A percentile compares a stretch with the other conserved stretches of the same genome.
These are phyloP conservation scores for Phycodurus eques DNA, from an alignment of 2,113 vertebrate species.

Conservation along the genomic window DNA sequence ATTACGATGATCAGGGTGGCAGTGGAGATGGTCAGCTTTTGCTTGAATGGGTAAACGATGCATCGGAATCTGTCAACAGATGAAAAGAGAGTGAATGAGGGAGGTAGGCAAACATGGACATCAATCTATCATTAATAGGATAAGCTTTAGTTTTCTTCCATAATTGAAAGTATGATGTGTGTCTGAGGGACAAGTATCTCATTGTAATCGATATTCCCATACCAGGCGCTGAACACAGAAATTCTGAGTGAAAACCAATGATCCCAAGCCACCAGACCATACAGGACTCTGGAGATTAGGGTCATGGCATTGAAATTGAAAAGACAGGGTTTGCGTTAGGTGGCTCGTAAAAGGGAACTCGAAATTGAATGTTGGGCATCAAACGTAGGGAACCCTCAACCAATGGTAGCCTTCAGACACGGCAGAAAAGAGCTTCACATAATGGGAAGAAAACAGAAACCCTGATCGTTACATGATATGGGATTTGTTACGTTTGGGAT, in stretches of 20 bases:
- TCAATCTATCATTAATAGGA: background rate
- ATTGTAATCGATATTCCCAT: background rate
- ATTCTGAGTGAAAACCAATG: background rate
- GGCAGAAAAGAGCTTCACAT: too few species aligned
- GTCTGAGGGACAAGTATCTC: too few species aligned
- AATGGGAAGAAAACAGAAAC: background rate
- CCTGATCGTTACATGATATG: background rate
- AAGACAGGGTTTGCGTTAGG: too few species aligned
- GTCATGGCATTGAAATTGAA: too few species aligned
- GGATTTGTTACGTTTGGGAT: background rate
- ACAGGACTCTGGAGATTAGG: too few species aligned
- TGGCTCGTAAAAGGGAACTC: too few species aligned
- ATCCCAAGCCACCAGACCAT: background rate
- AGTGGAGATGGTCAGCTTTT: conserved; percentile 80
- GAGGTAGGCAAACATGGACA: background rate
- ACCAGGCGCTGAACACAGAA: background rate
- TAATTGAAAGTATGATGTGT: too few species aligned
- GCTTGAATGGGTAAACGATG: conserved; percentile 87
- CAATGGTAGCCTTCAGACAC: too few species aligned
- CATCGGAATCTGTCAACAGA: conserved; percentile 80
- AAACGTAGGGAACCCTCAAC: too few species aligned
- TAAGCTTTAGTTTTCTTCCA: too few species aligned
- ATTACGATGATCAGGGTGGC: conserved; percentile 74
- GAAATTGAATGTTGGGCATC: too few species aligned
- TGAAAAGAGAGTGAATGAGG: background rate